A percentile compares a stretch with the other conserved stretches of the same genome.
Evolutionary conservation across 2,113 vertebrate species (phyloP).

Genomic region (crab-eating macaque (Macaca fascicularis)): DNA sequence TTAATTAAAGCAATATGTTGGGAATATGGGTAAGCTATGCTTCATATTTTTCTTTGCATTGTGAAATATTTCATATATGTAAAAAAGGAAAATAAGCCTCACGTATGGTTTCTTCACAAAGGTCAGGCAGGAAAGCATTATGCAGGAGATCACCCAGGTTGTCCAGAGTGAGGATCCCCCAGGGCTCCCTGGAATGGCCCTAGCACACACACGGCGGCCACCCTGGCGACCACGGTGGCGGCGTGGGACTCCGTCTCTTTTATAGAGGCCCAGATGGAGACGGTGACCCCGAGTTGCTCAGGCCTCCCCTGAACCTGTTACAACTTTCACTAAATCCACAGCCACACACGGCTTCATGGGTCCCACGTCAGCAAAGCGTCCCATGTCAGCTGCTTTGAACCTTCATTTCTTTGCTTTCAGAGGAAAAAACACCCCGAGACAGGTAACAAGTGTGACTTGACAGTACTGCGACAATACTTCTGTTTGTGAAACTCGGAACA

Average conservation of each 20-base stretch:
- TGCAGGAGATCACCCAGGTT: background rate
- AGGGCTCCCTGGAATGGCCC: background rate
- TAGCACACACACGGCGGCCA: background rate
- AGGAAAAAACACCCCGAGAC: background rate
- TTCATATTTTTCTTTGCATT: background rate
- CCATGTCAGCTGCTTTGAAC: background rate
- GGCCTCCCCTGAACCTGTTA: background rate
- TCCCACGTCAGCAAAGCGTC: background rate
- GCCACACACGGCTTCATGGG: background rate
- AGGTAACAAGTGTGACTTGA: background rate
- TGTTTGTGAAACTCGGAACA: background rate
- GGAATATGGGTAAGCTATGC: background rate
- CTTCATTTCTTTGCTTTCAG: background rate
- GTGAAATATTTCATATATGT: slow-evolving; percentile 34
- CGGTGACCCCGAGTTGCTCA: background rate
- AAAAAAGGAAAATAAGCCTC: slow-evolving; percentile 16
- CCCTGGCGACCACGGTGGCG: background rate
- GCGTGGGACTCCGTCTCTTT: background rate
- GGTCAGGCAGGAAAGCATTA: background rate
- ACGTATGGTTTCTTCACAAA: background rate
- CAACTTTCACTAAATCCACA: background rate
- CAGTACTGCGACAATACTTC: background rate
- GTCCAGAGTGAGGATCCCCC: background rate
- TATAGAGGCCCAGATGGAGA: background rate
- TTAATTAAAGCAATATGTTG: background rate